Conservation (phyloP, 2,888 invertebrate species). For the Trachelus tabidus region DNA sequence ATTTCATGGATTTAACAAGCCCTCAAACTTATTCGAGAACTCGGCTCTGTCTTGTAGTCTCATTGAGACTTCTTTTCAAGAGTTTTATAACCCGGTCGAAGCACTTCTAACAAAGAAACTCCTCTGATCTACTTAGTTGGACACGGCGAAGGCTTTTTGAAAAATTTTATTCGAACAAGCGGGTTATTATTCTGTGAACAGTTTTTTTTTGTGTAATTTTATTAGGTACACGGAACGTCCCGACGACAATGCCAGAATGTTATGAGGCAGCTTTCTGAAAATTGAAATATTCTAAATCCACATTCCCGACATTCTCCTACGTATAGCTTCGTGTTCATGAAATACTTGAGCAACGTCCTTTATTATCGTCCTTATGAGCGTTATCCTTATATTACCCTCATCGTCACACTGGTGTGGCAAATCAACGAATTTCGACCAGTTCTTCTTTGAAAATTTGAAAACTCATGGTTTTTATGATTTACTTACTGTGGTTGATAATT, state of each 20-base stretch:
- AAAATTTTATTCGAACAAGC: neutral
- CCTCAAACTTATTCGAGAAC: neutral
- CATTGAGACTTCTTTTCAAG: neutral
- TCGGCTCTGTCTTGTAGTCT: conserved; percentile 4
- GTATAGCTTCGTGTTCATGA: too few species aligned
- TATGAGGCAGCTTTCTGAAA: too few species aligned
- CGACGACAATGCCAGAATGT: neutral
- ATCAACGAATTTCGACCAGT: neutral
- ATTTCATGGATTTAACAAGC: conserved; percentile 10
- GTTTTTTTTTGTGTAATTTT: neutral
- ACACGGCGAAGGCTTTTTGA: neutral
- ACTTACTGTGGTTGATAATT: too few species aligned
- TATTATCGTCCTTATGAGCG: neutral
- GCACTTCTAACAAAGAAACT: conserved; percentile 6
- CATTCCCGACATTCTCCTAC: too few species aligned
- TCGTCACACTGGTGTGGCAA: neutral
- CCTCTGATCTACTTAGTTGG: neutral
- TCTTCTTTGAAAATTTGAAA: too few species aligned
- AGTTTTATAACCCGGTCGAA: neutral
- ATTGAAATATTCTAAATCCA: too few species aligned
- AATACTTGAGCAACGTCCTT: too few species aligned
- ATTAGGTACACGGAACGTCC: neutral
- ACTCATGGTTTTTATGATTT: too few species aligned
- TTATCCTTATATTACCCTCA: neutral
- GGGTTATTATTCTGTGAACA: neutral